Evolutionary conservation across 2,113 vertebrate genomes (phyloP).

Genomic region (Percopsis transmontana): DNA sequence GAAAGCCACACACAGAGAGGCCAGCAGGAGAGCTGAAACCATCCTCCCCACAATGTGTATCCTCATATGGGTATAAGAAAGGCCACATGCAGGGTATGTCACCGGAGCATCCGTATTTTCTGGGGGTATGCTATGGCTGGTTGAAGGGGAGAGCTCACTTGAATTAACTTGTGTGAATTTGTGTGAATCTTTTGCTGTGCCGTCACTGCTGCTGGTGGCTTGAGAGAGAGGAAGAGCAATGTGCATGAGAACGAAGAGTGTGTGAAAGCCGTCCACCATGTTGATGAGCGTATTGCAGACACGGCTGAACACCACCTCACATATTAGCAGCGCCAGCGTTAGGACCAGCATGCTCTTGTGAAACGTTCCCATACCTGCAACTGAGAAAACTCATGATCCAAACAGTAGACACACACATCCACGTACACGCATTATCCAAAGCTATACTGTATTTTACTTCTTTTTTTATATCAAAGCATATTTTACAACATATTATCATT

Average conservation of each 20-base stretch:
- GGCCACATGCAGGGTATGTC: background rate
- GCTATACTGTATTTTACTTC: too few species aligned
- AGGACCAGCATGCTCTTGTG: constrained; percentile 61
- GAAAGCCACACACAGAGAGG: constrained; percentile 70
- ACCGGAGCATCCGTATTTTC: background rate
- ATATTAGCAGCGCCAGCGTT: constrained; percentile 64
- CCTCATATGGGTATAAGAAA: constrained; percentile 49
- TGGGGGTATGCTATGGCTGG: background rate
- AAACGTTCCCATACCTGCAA: constrained; percentile 52
- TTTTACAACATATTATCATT: too few species aligned
- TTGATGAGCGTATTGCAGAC: constrained; percentile 75
- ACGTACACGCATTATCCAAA: background rate
- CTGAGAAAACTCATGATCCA: constrained; percentile 9
- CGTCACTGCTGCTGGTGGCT: background rate
- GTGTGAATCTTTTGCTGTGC: background rate
- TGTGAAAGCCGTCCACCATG: constrained; percentile 76
- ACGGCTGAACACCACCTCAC: constrained; percentile 69
- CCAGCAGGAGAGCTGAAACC: constrained; percentile 70
- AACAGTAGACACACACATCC: background rate
- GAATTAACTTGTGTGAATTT: background rate
- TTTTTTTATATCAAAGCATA: too few species aligned
- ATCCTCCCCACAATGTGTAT: constrained; percentile 61
- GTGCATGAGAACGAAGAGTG: constrained; percentile 69
- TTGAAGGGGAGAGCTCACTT: background rate
- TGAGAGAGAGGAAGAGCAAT: constrained; percentile 42